Evolutionary conservation across 2,797 vertebrate genomes (phyloP), one percentile per base, ranked within the genome.

Genomic region (Masticophis lateralis): DNA sequence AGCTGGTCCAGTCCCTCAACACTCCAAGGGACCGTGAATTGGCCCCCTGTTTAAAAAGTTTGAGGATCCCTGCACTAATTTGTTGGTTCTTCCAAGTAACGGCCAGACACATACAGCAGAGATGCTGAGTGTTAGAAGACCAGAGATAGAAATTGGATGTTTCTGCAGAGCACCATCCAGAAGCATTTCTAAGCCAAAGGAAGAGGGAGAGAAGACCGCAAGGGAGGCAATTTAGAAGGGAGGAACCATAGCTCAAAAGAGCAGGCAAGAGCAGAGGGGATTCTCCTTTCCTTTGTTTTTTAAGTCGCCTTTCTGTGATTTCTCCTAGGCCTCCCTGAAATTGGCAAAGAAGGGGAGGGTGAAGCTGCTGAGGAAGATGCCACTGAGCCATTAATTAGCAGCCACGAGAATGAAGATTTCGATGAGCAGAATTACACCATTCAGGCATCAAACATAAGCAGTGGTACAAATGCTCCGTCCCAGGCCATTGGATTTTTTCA

Each of bases 401-500:
- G 2, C 37, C 95, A 96, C 1, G 98, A 98, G 2, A 97, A 98
- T 14, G 98, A 98, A 60, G 98, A 98, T 63, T 97, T 97, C 3
- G 95, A 94, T 4, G 98, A 98, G 22, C 95, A 37, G 0, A 96
- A 96, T 95, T 98, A 98, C 90, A 98, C 98, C 0, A 94, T 98
- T 91, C 98, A 98, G 96, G 97, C 97, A 92, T 87, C 89, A 12
- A 97, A 98, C 0, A 69, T 94, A 14, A n/a, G 90, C 10, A 94
- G 87, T 47, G 47, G 61, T 43, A 57, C n/a, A 32, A 47, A 43
- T 18, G 25, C 95, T 25, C 94, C 97, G 1, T 96, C 95, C 79
- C 96, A 94, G 18, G 98, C 99, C n/a, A 98, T 99, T 59, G 96
- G 98, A 93, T 99, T 99, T 95, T 96, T 97, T 87, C 98, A 99